Conservation (phyloP, 2,888 invertebrate species). For the Drepana falcataria region DNA sequence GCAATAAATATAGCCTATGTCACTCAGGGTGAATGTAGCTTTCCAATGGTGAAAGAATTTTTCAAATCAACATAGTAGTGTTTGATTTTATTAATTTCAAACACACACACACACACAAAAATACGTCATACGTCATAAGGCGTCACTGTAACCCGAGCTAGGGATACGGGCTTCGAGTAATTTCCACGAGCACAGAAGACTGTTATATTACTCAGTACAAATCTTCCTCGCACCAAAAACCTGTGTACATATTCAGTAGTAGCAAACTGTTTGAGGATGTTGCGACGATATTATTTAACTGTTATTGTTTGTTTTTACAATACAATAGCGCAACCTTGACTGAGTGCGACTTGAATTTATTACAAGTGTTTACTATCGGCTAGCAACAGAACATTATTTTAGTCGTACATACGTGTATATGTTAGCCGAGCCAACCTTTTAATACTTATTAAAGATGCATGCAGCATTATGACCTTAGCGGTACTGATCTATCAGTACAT, state of each 20-base stretch:
- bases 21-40: no score
- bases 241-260: not conserved
- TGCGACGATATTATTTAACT: conserved; percentile 11
- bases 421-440: conserved; percentile 3
- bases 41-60: no score
- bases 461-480: conserved; percentile 17
- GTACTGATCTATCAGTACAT: conserved; percentile 4
- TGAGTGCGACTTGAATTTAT: conserved; percentile 30
- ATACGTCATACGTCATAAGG: no score
- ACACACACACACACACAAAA: no score
- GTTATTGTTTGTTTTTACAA: conserved; percentile 20
- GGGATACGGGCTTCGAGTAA: no score
- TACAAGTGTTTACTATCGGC: conserved; percentile 26
- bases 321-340: conserved; percentile 41
- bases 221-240: not conserved
- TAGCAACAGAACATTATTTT: conserved; percentile 24
- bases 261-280: conserved; percentile 6
- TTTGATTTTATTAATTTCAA: no score
- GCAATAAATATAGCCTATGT: no score
- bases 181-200: no score
- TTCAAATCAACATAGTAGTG: no score
- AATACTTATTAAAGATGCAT: conserved; percentile 11
- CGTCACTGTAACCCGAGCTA: no score
- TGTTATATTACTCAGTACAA: not conserved
- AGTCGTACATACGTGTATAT: conserved; percentile 14